Evolutionary conservation across 2,113 vertebrate species (phyloP).

Genomic region (Malurus cyaneus): DNA sequence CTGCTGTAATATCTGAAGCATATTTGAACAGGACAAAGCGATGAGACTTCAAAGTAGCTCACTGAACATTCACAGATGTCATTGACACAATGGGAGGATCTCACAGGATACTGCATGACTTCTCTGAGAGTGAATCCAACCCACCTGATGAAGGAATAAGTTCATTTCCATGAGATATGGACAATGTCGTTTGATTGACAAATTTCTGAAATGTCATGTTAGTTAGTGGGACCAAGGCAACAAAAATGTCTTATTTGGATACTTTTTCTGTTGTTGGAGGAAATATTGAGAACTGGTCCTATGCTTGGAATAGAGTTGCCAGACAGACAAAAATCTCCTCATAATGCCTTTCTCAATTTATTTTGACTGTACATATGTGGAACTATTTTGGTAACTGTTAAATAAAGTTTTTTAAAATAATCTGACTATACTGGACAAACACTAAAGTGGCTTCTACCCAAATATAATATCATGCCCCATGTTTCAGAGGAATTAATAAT

Average conservation of each 20-base stretch:
- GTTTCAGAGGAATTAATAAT: neutral
- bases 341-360: neutral
- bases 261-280: neutral
- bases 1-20: neutral
- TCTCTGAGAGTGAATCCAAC: neutral
- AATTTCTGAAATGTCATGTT: accelerated
- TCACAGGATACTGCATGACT: neutral
- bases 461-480: neutral
- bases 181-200: neutral
- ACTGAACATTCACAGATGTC: neutral
- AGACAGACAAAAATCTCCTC: neutral
- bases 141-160: neutral
- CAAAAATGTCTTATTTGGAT: neutral
- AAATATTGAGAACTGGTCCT: neutral
- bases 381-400: neutral
- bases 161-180: neutral
- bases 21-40: neutral
- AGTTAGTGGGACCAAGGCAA: neutral
- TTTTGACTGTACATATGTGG: neutral
- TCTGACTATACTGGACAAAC: neutral
- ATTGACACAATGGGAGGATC: neutral
- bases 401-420: neutral
- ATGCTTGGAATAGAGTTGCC: neutral
- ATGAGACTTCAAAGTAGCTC: neutral
- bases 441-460: neutral